Base-by-base conservation (phyloP, 2,888 invertebrate genomes). In the Clivina fossor region DNA sequence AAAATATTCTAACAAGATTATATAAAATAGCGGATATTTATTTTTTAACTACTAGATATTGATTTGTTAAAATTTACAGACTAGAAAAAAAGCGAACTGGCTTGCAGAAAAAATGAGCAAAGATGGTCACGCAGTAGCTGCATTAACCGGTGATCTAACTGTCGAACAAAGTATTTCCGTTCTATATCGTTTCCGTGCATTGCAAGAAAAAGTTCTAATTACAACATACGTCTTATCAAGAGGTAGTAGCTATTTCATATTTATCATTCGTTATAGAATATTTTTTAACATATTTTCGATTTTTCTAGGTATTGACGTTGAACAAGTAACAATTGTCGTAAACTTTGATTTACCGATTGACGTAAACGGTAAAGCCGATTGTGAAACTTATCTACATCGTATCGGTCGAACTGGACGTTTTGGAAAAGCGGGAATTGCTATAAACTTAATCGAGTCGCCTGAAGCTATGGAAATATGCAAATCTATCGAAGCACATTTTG, bases 381-480 rank as follows among this genome's bases (percentile, higher is more conserved):
- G 90, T 74, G 97, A 98, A 74, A 99, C 98, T 1, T 99, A 99
- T 73, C 78, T 99, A 58, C 99, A 99, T 71, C 84, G 98, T 69
- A 98, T 99, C 70, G 97, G 97, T 0, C 82, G 97, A 60, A 97
- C 97, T 0, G 97, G 97, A n/a, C 80, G 98, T 65, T 99, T 99
- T 76, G 99, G 98, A 43, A 97, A 97, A 76, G 85, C 85, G 57
- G 98, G 98, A 35, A 88, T 98, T 66, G 98, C 98, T 4, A 95
- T 99, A 46, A 99, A 98, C 75, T 80, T 99, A 61, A 82, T 98
- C n/a, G 96, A 93, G 69, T 85, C 88, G 2, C 70, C 80, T 0
- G 80, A 83, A 63, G 76, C 88, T 8, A 85, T 88, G 83, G 74
- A 77, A 19, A 81, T 91, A 40, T 85, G 94, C 63, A 80, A 82